Conservation (phyloP, 2,797 vertebrate genomes). For the Paguma larvata region DNA sequence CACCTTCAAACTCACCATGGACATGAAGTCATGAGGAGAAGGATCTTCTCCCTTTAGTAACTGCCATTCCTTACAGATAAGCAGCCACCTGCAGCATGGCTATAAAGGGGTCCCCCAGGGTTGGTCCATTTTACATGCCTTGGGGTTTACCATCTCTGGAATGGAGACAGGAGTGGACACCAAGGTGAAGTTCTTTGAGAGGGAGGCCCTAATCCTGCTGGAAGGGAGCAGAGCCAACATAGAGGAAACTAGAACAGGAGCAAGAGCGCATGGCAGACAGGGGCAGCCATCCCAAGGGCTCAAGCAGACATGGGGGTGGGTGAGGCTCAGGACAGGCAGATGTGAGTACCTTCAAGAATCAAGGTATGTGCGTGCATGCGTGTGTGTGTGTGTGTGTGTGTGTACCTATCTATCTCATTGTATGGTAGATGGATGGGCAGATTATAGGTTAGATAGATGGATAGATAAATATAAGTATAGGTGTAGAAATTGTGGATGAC, state of each 20-base stretch:
- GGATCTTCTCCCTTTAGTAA: background rate
- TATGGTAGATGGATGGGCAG: background rate
- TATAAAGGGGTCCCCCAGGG: background rate
- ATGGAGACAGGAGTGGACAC: background rate
- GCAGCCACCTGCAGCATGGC: fast-evolving
- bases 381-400: background rate
- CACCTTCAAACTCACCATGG: background rate
- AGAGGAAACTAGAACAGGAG: background rate
- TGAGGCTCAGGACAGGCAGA: background rate
- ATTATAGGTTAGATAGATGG: background rate
- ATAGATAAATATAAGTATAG: background rate
- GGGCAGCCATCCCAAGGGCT: background rate
- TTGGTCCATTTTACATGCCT: background rate
- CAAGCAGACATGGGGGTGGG: background rate
- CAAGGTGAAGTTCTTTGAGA: background rate
- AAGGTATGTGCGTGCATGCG: background rate
- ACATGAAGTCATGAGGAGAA: background rate
- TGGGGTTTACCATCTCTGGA: background rate
- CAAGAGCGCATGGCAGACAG: background rate
- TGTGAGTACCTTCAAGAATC: background rate
- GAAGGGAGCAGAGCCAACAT: background rate
- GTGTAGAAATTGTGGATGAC: background rate
- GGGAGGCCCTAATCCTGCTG: background rate
- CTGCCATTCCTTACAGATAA: background rate
- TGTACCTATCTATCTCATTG: background rate